These are phyloP conservation scores for Parnassius mnemosyne DNA, from an alignment of 2,888 invertebrate species.

Conservation along the genomic window DNA sequence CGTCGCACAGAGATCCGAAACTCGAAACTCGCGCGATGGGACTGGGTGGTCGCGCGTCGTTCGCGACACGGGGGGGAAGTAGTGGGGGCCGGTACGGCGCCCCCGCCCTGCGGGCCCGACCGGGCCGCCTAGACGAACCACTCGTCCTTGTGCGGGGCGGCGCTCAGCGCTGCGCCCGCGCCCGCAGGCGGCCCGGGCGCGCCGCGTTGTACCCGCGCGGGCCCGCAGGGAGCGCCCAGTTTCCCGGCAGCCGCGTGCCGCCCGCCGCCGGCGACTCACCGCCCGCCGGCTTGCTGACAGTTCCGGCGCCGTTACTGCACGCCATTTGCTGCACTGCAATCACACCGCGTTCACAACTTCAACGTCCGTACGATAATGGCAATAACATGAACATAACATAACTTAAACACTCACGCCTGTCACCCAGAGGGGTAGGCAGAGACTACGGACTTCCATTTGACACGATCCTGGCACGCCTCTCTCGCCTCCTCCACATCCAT, in stretches of 20 bases:
- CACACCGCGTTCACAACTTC: neutral
- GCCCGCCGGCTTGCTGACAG: conserved; percentile 62
- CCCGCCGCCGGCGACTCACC: conserved; percentile 79
- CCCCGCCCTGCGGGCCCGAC: conserved; percentile 68
- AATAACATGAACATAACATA: too few relatives aligned
- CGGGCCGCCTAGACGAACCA: conserved; percentile 89
- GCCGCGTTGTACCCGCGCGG: conserved; percentile 82
- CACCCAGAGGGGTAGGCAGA: too few relatives aligned
- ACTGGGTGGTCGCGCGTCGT: conserved; percentile 28
- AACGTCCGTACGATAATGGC: too few relatives aligned
- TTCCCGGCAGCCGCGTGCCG: conserved; percentile 87
- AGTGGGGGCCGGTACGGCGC: conserved; percentile 63
- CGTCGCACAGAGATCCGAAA: conserved; percentile 17
- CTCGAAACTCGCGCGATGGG: conserved; percentile 2
- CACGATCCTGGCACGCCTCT: too few relatives aligned
- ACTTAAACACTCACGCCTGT: too few relatives aligned
- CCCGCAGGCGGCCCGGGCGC: conserved; percentile 95
- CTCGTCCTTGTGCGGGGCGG: conserved; percentile 92
- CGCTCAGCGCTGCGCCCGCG: conserved; percentile 94
- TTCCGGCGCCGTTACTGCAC: conserved; percentile 81
- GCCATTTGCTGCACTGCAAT: conserved; percentile 87
- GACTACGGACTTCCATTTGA: too few relatives aligned
- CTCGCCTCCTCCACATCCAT: too few relatives aligned
- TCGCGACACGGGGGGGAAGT: conserved; percentile 26
- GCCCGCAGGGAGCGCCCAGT: conserved; percentile 97